These are phyloP conservation scores for Colletes collaris DNA, from an alignment of 2,888 invertebrate species.

Conservation along the genomic window DNA sequence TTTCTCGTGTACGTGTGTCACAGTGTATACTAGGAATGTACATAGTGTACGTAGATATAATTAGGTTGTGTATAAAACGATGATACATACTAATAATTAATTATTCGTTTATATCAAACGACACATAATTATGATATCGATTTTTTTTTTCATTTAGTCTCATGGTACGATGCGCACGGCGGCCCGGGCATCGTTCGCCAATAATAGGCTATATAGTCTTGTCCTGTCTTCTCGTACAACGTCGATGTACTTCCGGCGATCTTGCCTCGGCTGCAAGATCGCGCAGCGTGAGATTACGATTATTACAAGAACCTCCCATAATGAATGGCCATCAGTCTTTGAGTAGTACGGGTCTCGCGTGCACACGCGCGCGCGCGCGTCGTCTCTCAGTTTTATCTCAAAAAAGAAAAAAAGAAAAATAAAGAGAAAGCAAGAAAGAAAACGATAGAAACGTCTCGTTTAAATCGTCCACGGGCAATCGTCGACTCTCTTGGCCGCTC, in stretches of 20 bases:
- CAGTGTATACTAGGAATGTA: slow-evolving; percentile 82
- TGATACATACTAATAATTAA: slow-evolving; percentile 81
- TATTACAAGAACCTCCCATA: slow-evolving; percentile 73
- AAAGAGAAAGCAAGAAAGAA: slow-evolving; percentile 6
- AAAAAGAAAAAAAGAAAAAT: background rate
- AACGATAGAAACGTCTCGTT: slow-evolving; percentile 15
- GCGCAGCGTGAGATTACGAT: slow-evolving; percentile 69
- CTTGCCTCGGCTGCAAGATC: slow-evolving; percentile 32
- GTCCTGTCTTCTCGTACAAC: slow-evolving; percentile 76
- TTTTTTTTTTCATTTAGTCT: slow-evolving; percentile 76
- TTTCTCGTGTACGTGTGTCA: slow-evolving; percentile 73
- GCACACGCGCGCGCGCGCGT: background rate
- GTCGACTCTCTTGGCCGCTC: background rate
- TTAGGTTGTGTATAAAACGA: slow-evolving; percentile 83
- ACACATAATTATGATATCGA: slow-evolving; percentile 83
- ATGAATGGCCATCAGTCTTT: slow-evolving; percentile 76
- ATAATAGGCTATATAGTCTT: slow-evolving; percentile 79
- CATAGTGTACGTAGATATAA: slow-evolving; percentile 81
- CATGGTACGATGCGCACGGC: slow-evolving; percentile 79
- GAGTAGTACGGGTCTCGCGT: slow-evolving; percentile 59
- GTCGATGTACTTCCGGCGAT: slow-evolving; percentile 68
- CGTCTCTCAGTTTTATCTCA: background rate
- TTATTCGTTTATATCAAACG: slow-evolving; percentile 82
- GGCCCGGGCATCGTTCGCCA: slow-evolving; percentile 76
- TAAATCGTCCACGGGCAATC: slow-evolving; percentile 19